Evolutionary conservation across 2,113 vertebrate genomes (phyloP).

Genomic region (Ciconia maguari): DNA sequence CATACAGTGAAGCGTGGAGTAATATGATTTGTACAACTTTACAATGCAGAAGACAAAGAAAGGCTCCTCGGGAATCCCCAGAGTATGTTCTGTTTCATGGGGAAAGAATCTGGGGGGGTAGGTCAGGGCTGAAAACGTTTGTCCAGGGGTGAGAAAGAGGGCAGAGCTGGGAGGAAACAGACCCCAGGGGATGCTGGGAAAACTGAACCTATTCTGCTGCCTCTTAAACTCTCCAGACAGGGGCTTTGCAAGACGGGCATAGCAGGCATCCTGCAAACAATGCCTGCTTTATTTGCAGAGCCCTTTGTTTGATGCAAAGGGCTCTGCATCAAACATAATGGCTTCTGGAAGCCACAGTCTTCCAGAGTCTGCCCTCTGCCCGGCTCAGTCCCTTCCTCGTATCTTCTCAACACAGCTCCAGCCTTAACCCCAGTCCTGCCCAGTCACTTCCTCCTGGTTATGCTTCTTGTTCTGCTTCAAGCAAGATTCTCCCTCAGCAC

Average conservation of each 20-base stretch:
- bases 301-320: too few species aligned
- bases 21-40: neutral
- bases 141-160: neutral
- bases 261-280: neutral
- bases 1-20: neutral
- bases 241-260: neutral
- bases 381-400: neutral
- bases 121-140: neutral
- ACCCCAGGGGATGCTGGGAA: neutral
- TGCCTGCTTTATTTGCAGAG: too few species aligned
- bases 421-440: neutral
- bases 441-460: neutral
- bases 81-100: neutral
- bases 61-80: neutral
- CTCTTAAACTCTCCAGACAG: neutral
- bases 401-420: neutral
- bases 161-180: neutral
- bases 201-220: neutral
- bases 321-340: neutral
- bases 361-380: neutral
- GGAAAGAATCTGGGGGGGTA: neutral
- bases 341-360: neutral
- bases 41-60: neutral
- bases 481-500: neutral
- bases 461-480: neutral